A percentile compares a stretch with the other conserved stretches of the same genome.
Evolutionary conservation across 2,888 invertebrate genomes (phyloP).

Genomic region (Caenorhabditis sp.): DNA sequence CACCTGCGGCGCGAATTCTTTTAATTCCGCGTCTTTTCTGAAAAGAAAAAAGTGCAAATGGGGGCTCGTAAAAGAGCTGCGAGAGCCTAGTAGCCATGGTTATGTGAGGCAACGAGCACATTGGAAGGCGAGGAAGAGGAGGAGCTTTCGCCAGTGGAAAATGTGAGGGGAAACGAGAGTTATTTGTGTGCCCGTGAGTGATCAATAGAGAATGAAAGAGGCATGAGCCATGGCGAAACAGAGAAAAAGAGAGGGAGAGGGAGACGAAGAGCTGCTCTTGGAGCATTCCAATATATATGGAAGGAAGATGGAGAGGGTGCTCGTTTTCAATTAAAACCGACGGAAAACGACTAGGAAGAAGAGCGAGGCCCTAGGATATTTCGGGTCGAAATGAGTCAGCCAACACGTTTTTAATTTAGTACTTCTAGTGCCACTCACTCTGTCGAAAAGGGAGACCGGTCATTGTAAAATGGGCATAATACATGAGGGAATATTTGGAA

Average conservation of each 20-base stretch:
- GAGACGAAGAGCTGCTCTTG: not conserved
- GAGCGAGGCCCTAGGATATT: not conserved
- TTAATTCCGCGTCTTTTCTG: conserved; percentile 60
- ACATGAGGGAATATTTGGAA: too few species aligned
- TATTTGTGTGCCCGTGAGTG: too few species aligned
- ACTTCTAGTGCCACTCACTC: too few species aligned
- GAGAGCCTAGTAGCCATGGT: not conserved
- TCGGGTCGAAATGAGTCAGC: too few species aligned
- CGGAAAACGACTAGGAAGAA: not conserved
- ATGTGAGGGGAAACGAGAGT: too few species aligned
- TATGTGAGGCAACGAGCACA: not conserved
- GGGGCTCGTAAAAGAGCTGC: not conserved
- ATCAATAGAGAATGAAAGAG: conserved; percentile 1
- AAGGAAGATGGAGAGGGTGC: not conserved
- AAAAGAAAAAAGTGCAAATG: conserved; percentile 2
- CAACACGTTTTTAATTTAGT: too few species aligned
- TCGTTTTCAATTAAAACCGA: conserved; percentile 9
- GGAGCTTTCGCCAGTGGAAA: too few species aligned
- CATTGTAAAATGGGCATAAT: too few species aligned
- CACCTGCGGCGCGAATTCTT: conserved; percentile 51
- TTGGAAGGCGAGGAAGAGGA: not conserved
- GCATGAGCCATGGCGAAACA: not conserved
- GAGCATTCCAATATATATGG: not conserved
- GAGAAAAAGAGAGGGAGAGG: conserved; percentile 8
- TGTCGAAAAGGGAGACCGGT: too few species aligned